Evolutionary conservation across 2,888 invertebrate species (phyloP).

Genomic region (Panzeria rudis): DNA sequence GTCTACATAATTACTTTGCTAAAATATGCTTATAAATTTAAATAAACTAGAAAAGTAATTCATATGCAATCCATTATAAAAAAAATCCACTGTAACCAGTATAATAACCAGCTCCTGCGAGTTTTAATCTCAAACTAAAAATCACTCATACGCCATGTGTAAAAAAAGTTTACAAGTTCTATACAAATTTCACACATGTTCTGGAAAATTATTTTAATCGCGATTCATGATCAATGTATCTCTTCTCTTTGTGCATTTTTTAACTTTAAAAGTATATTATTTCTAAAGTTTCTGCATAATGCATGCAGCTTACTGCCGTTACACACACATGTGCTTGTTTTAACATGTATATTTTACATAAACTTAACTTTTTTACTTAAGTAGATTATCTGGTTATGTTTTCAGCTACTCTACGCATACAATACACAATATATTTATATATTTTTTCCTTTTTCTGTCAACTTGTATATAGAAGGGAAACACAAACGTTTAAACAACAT

Average conservation of each 20-base stretch:
- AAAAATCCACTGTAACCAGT: background rate
- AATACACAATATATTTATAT: background rate
- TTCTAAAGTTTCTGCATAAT: conserved; percentile 6
- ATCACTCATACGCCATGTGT: conserved; percentile 25
- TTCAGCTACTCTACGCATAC: conserved; percentile 16
- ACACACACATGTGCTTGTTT: conserved; percentile 22
- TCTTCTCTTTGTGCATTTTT: background rate
- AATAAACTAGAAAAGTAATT: background rate
- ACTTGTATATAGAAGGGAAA: background rate
- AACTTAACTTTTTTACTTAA: conserved; percentile 63
- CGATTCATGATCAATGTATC: conserved; percentile 37
- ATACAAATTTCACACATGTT: conserved; percentile 31
- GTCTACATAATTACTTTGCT: background rate
- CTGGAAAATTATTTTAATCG: conserved; percentile 37
- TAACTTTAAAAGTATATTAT: conserved; percentile 1
- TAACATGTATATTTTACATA: conserved; percentile 60
- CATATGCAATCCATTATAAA: background rate
- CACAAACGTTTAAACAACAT: conserved; percentile 16
- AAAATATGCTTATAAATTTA: background rate
- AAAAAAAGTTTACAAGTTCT: background rate
- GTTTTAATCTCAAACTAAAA: conserved; percentile 40
- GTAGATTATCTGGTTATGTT: conserved; percentile 43
- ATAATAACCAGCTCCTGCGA: background rate
- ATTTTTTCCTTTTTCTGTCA: background rate
- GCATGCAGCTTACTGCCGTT: conserved; percentile 11